phyloP scores from a whole-genome alignment of 2,113 vertebrate species.

The Bujurquina vittata region DNA sequence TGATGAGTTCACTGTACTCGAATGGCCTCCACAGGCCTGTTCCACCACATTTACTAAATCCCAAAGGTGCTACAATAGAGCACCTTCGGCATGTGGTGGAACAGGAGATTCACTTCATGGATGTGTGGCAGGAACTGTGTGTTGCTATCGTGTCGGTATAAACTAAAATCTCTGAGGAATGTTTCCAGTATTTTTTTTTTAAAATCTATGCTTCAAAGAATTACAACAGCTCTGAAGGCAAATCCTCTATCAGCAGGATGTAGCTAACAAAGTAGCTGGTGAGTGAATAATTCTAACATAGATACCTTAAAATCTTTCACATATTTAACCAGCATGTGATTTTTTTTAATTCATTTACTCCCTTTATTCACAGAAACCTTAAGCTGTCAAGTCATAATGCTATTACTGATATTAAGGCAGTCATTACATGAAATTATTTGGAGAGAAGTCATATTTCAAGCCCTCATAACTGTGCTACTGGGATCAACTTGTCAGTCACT shows the following conservation, averaged over 20 bases:
- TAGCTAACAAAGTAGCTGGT: not conserved
- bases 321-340: not conserved
- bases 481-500: slow-evolving; percentile 47
- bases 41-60: too few relatives aligned
- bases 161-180: not conserved
- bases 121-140: not conserved
- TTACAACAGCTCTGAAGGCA: not conserved
- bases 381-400: not conserved
- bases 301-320: not conserved
- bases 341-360: not conserved
- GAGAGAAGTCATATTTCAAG: slow-evolving; percentile 33
- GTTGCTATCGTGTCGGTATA: not conserved
- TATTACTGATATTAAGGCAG: slow-evolving; percentile 17
- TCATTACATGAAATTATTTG: slow-evolving; percentile 47
- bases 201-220: not conserved
- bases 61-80: not conserved
- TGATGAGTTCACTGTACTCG: not conserved
- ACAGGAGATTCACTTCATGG: not conserved
- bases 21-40: not conserved
- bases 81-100: not conserved
- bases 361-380: not conserved
- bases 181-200: not conserved
- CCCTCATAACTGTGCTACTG: slow-evolving; percentile 4
- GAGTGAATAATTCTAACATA: not conserved
- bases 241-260: not conserved